Percentiles rank a stretch among this genome's conserved stretches.
These are phyloP conservation scores for Lanistes nyassanus DNA, from an alignment of 1,140 invertebrate species.

Conservation along the genomic window DNA sequence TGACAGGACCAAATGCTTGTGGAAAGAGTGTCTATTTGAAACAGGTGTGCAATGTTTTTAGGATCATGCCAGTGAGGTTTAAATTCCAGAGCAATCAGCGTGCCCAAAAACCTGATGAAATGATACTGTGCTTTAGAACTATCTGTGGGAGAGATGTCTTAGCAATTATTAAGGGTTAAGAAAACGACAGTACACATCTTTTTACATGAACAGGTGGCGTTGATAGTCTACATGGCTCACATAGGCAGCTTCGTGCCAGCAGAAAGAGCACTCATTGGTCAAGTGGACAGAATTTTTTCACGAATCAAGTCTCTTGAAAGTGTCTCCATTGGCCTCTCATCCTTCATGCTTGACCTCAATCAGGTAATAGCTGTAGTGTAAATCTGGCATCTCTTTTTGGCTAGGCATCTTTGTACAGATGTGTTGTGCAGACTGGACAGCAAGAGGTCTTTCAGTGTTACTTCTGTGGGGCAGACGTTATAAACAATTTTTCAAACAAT, in stretches of 20 bases:
- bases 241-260: conserved; percentile 91
- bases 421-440: too few relatives aligned
- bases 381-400: too few relatives aligned
- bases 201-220: conserved; percentile 70
- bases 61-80: too few relatives aligned
- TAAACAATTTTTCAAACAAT: too few relatives aligned
- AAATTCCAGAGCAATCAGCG: too few relatives aligned
- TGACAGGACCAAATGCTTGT: conserved; percentile 90
- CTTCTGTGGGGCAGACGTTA: too few relatives aligned
- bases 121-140: background rate
- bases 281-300: conserved; percentile 80
- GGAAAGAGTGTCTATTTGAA: conserved; percentile 94
- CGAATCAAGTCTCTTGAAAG: conserved; percentile 78
- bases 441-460: too few relatives aligned
- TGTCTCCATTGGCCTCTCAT: conserved; percentile 83
- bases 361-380: too few relatives aligned
- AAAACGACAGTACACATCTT: background rate
- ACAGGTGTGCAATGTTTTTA: conserved; percentile 73
- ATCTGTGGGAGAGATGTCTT: background rate
- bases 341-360: conserved; percentile 85
- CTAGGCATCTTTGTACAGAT: too few relatives aligned
- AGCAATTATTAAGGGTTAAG: background rate
- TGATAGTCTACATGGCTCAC: conserved; percentile 86
- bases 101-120: too few relatives aligned
- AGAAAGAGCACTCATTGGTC: conserved; percentile 75